Evolutionary conservation across 2,113 vertebrate genomes (phyloP), one percentile per base, ranked within the genome.

Genomic region (Trematomus loennbergii): DNA sequence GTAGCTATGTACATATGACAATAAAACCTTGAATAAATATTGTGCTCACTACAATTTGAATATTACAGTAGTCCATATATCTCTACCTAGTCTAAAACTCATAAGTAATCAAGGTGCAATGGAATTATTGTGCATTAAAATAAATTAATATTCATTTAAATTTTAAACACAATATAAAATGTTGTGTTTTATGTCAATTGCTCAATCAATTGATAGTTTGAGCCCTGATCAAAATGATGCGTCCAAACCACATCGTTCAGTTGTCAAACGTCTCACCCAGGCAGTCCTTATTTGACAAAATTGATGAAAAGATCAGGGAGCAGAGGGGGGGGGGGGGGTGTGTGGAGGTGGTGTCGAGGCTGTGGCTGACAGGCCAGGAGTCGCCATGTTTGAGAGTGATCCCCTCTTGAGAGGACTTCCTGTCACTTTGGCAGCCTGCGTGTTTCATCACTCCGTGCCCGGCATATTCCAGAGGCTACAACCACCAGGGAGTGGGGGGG

Each of bases 341-440:
- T n/a, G n/a, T n/a, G n/a, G n/a, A n/a, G n/a, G n/a, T n/a, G 85
- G 66, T 53, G 18, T 40, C 54, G 75, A 50, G 81, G 78, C 0
- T 4, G 75, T 1, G 29, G 46, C 76, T 88, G 89, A 88, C 88
- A 87, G 91, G 95, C 90, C 87, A 89, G 92, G 79, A 86, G 83
- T 72, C n/a, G 75, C 91, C 84, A 87, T 70, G 82, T 90, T 88
- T 90, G 89, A 93, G 92, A 93, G 84, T 84, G 86, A 91, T 87
- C 36, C 92, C 82, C 95, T 95, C 95, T 6, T 2, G 95, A 96
- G 95, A 93, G 86, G 88, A 87, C 83, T 91, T 91, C 92, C 94
- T 96, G 96, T 96, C 96, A 96, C 93, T 95, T 92, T 91, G 91
- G 90, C 92, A 79, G 88, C 91, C 94, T 93, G 88, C 83, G 84